These are phyloP conservation scores for Macquaria ambigua DNA, from an alignment of 2,113 vertebrate genomes.

Conservation along the genomic window DNA sequence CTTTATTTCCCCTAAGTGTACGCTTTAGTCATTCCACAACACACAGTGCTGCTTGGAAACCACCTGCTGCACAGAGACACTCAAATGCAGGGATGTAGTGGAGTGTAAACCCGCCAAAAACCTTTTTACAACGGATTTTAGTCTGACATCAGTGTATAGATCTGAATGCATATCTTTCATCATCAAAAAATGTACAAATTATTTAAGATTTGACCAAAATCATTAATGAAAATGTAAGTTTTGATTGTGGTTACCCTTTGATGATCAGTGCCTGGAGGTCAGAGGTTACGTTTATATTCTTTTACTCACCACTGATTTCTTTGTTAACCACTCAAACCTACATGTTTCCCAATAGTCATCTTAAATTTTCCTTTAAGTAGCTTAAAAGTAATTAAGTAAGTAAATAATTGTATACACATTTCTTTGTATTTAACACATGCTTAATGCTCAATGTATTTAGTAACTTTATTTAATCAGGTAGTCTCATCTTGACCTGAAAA, in stretches of 20 bases:
- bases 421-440: background rate
- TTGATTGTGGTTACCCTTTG: background rate
- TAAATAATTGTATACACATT: background rate
- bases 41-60: conserved; percentile 69
- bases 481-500: background rate
- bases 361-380: too few species aligned
- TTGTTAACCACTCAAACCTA: background rate
- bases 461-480: background rate
- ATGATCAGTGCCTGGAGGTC: background rate
- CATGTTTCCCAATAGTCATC: background rate
- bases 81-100: conserved; percentile 36
- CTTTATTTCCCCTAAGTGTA: conserved; percentile 65
- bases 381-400: too few species aligned
- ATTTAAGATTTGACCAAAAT: background rate
- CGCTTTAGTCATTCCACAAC: conserved; percentile 74
- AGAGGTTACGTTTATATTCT: background rate
- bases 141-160: background rate
- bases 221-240: background rate
- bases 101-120: conserved; percentile 30
- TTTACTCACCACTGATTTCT: background rate
- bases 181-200: background rate
- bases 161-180: background rate
- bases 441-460: too few species aligned
- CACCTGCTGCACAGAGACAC: conserved; percentile 62
- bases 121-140: background rate